phyloP scores from a whole-genome alignment of 2,888 invertebrate genomes.

The Macrosiphum euphorbiae region DNA sequence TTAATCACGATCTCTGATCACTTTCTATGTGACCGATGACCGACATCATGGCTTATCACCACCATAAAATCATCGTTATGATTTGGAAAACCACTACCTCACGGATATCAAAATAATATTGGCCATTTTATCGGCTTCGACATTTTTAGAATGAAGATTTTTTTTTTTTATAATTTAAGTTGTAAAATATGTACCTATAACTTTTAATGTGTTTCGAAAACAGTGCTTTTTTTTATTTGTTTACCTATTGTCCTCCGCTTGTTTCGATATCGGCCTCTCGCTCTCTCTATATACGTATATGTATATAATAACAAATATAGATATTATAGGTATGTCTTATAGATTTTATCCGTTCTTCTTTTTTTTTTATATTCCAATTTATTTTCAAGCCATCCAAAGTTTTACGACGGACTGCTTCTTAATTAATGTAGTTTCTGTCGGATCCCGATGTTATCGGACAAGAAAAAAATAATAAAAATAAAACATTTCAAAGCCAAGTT shows the following conservation, averaged over 20 bases:
- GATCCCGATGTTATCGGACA: slow-evolving; percentile 24
- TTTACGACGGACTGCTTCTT: slow-evolving; percentile 32
- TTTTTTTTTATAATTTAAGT: not conserved
- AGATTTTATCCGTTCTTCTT: not conserved
- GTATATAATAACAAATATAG: not conserved
- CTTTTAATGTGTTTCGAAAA: not conserved
- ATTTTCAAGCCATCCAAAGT: slow-evolving; percentile 27
- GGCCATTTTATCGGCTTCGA: not conserved
- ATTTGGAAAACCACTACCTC: not conserved
- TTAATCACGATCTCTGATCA: not conserved
- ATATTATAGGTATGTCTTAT: not conserved
- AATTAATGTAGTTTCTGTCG: slow-evolving; percentile 30
- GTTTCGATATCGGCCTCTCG: not conserved
- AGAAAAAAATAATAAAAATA: slow-evolving; percentile 14
- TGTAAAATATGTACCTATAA: not conserved
- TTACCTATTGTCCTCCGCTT: not conserved
- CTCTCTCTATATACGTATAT: not conserved
- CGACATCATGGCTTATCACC: not conserved
- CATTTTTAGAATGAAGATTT: not conserved
- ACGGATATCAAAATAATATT: not conserved
- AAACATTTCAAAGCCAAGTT: slow-evolving; percentile 34
- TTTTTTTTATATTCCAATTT: slow-evolving; percentile 29
- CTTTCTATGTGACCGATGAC: not conserved
- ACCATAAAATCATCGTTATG: too few relatives aligned
- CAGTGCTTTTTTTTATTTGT: not conserved